Evolutionary conservation across 2,113 vertebrate genomes (phyloP), one percentile per base, ranked within the genome.

Genomic region (Benitochromis conjunctus): DNA sequence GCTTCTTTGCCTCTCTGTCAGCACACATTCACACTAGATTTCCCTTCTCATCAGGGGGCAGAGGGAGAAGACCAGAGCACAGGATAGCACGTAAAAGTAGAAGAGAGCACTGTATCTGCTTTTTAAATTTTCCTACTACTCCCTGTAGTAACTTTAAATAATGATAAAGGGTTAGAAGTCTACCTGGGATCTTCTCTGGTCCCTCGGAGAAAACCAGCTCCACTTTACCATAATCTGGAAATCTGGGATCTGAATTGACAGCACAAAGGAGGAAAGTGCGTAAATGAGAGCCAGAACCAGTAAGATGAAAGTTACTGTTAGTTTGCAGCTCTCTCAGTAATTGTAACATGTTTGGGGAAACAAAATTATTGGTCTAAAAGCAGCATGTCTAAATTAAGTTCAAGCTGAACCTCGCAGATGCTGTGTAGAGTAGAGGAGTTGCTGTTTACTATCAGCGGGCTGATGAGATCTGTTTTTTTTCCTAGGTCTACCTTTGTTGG

Each of bases 141-240:
- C 60, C 18, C 24, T 43, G 3, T 16, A 14, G 31, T 18, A 55
- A 78, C 38, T 55, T 76, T 14, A 53, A 4, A 21, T 83, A 71
- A 76, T 38, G 16, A 6, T 5, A 1, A 80, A 81, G 29, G 19
- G 11, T 76, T 54, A 7, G 7, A 14, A 76, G 81, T 95, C 88
- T 94, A 99, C 98, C 97, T 96, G 95, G 96, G 60, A 97, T 97
- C 92, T 95, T 98, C 93, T 99, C 98, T 2, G 98, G 98, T 57
- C 97, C 96, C 92, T 95, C 97, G 2, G 98, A 99, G 95, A 99
- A 98, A 54, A 99, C 94, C 64, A 99, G 91, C 88, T 99, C 98
- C 81, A 99, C 96, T 96, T 97, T 99, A 19, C 98, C 96, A 0
- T 97, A 96, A 89, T 98, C 97, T 79, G 97, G 97, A 92, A 99